A percentile compares a stretch with the other conserved stretches of the same genome.
phyloP scores from a whole-genome alignment of 2,888 invertebrate genomes.

The Perizoma flavofasciatum region DNA sequence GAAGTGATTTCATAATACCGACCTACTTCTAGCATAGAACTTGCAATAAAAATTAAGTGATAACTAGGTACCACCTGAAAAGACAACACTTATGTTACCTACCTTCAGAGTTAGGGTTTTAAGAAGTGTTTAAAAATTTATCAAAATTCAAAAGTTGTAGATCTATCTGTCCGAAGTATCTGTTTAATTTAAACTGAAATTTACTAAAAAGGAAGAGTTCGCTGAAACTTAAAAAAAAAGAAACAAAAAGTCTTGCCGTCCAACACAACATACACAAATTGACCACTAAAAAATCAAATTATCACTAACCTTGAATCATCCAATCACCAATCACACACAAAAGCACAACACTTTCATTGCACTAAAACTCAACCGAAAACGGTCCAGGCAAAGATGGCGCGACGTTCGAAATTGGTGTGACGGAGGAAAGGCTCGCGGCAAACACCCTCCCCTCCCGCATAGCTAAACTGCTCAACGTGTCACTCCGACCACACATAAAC shows the following conservation, averaged over 20 bases:
- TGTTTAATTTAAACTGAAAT: too few relatives aligned
- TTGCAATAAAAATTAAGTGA: too few relatives aligned
- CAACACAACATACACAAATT: too few relatives aligned
- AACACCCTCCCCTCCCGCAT: slow-evolving; percentile 41
- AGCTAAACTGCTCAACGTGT: not conserved
- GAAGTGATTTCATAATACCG: too few relatives aligned
- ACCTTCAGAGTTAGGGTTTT: not conserved
- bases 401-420: slow-evolving; percentile 62
- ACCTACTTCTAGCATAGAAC: too few relatives aligned
- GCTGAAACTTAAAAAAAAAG: not conserved
- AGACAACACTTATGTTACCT: too few relatives aligned
- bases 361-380: slow-evolving; percentile 50
- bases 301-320: slow-evolving; percentile 32
- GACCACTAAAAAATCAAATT: slow-evolving; percentile 15
- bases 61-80: too few relatives aligned
- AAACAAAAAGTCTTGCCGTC: slow-evolving; percentile 4
- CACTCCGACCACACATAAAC: not conserved
- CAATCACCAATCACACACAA: slow-evolving; percentile 41
- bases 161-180: too few relatives aligned
- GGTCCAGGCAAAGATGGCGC: slow-evolving; percentile 53
- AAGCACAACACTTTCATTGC: slow-evolving; percentile 62
- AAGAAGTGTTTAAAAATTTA: not conserved
- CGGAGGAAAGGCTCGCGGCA: slow-evolving; percentile 73
- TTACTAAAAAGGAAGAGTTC: too few relatives aligned
- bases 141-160: not conserved